phyloP scores from a whole-genome alignment of 2,113 vertebrate genomes.

The Amblyornis subalaris region DNA sequence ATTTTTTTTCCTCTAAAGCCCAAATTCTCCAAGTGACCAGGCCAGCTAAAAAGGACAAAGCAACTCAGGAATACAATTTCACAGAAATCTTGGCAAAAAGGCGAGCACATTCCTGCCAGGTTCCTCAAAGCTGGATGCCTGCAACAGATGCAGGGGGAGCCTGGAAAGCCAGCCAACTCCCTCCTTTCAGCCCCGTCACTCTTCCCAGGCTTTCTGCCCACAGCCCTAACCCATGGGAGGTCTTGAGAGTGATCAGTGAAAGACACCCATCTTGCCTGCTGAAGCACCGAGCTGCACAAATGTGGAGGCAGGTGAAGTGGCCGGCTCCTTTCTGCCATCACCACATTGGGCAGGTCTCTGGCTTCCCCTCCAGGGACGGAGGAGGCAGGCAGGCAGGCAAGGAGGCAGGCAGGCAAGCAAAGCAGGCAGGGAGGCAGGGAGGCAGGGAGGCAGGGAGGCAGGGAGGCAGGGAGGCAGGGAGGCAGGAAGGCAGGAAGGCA shows the following conservation, averaged over 20 bases:
- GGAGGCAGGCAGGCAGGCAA: not conserved
- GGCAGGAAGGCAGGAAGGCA: not conserved
- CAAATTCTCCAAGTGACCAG: not conserved
- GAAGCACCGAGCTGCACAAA: accelerated
- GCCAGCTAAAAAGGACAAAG: not conserved
- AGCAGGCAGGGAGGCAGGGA: not conserved
- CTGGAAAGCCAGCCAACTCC: not conserved
- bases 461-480: not conserved
- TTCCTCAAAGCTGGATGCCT: not conserved
- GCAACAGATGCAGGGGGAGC: not conserved
- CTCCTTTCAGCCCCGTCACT: not conserved
- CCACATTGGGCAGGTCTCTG: accelerated
- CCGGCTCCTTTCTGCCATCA: not conserved
- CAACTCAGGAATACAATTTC: not conserved
- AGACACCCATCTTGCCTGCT: not conserved
- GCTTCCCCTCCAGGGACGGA: accelerated
- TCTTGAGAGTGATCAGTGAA: accelerated
- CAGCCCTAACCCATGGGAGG: accelerated
- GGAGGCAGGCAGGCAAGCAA: no score
- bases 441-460: not conserved
- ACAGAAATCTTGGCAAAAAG: not conserved
- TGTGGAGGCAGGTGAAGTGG: not conserved
- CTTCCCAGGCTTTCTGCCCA: not conserved
- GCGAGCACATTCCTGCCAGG: not conserved
- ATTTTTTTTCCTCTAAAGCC: not conserved